Evolutionary conservation across 1,140 invertebrate species (phyloP), one percentile per base, ranked within the genome.

Genomic region (Formica exsecta): DNA sequence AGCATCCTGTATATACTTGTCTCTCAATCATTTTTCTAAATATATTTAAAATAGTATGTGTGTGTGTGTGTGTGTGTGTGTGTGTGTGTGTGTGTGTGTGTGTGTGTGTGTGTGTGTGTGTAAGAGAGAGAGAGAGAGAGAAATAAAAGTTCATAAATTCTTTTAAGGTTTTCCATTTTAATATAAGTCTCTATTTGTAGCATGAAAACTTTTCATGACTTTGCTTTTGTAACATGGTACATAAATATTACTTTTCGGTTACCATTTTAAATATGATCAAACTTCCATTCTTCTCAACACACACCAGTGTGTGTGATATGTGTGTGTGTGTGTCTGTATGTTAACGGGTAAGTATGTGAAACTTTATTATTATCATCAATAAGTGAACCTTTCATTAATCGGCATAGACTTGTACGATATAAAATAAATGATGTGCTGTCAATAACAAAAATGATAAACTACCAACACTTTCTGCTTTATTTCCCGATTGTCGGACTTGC

Each of bases 381-480:
- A 83, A 48, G 8, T 44, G 13, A 83, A 83, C 59, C 25, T 71
- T 73, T 83, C 29, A 73, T 62, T 74, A 62, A 48, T 13, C n/a
- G 8, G 4, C 25, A 22, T n/a, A 54, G 73, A 64, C 54, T 83
- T 13, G 11, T 59, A 3, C 16, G n/a, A 66, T 44, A 61, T 61
- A 83, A 73, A 73, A 36, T 73, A 73, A 48, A 44, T 81, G 36
- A 81, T 62, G 8, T 22, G 38, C 7, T 74, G 79, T 61, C 68
- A 25, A 74, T 62, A 80, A 61, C 79, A 44, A 83, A 81, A 81
- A 61, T 74, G 38, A 83, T 83, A 71, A 71, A 83, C n/a, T 22
- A 38, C 8, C 38, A 16, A 73, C 61, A 83, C 57, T 83, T 61
- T 38, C 38, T 59, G 54, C 79, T 59, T 36, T 48, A 74, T 83